Evolutionary conservation across 2,888 invertebrate genomes (phyloP).

Genomic region (Troilus luridus): DNA sequence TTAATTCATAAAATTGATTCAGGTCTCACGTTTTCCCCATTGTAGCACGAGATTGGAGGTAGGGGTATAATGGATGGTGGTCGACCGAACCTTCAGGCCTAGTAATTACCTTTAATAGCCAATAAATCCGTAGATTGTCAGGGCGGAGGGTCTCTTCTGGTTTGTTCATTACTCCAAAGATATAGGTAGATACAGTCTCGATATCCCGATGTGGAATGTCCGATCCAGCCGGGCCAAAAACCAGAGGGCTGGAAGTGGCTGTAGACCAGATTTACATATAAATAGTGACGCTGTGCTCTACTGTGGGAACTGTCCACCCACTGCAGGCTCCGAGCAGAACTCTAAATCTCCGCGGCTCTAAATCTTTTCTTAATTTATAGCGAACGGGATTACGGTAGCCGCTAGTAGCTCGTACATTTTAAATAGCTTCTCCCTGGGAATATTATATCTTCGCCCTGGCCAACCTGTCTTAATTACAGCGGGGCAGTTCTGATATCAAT

Average conservation of each 20-base stretch:
- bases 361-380: slow-evolving; percentile 56
- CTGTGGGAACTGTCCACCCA: slow-evolving; percentile 54
- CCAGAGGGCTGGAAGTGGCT: background rate
- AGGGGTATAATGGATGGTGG: background rate
- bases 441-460: background rate
- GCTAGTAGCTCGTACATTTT: slow-evolving; percentile 30
- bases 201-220: background rate
- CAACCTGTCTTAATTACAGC: slow-evolving; percentile 41
- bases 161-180: background rate
- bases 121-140: slow-evolving; percentile 46
- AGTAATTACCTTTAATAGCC: slow-evolving; percentile 48
- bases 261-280: slow-evolving; percentile 47
- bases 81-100: background rate
- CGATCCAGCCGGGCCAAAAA: background rate
- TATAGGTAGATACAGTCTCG: background rate
- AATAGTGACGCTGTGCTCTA: slow-evolving; percentile 52
- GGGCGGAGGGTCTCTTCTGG: background rate
- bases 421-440: slow-evolving; percentile 25
- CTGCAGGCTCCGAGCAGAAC: background rate
- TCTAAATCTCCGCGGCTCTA: slow-evolving; percentile 16
- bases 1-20: slow-evolving; percentile 38
- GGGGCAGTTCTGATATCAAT: background rate
- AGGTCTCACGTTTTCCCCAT: slow-evolving; percentile 42
- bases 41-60: slow-evolving; percentile 13
- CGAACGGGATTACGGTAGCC: slow-evolving; percentile 30